Percentiles rank a stretch among this genome's conserved stretches.
Conservation (phyloP, 2,113 vertebrate genomes). For the Lethenteron reissneri region DNA sequence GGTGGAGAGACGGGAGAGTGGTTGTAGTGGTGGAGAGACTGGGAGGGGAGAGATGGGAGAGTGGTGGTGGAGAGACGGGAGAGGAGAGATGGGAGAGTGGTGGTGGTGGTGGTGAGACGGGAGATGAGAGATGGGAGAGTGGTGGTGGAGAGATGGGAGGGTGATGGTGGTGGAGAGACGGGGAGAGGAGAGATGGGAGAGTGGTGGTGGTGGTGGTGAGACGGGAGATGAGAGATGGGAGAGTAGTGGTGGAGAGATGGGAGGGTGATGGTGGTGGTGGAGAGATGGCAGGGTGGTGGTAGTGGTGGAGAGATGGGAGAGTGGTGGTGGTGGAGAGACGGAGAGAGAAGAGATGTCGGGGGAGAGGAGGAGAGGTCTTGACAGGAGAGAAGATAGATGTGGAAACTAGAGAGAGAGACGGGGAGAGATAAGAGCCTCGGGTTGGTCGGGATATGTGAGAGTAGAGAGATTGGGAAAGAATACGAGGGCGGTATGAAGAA, state of each 20-base stretch:
- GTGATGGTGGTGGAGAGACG: not conserved
- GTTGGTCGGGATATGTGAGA: not conserved
- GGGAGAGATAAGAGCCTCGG: conserved; percentile 10
- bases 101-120: not conserved
- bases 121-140: not conserved
- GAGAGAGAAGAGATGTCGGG: conserved; percentile 25
- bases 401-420: too few relatives aligned
- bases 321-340: conserved; percentile 24
- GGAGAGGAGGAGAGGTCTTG: conserved; percentile 27
- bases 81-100: not conserved
- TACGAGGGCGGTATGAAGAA: too few relatives aligned
- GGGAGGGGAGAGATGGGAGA: too few relatives aligned
- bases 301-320: conserved; percentile 11
- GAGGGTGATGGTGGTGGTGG: not conserved
- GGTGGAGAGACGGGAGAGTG: too few relatives aligned
- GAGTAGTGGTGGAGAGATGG: not conserved
- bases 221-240: conserved; percentile 3
- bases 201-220: not conserved
- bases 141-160: not conserved
- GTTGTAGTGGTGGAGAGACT: too few relatives aligned
- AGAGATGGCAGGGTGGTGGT: conserved; percentile 11
- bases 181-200: not conserved
- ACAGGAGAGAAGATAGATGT: conserved; percentile 3
- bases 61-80: too few relatives aligned
- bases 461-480: not conserved